Percentiles rank a stretch among this genome's conserved stretches.
Conservation (phyloP, 2,888 invertebrate genomes). For the Smittia sp. region DNA sequence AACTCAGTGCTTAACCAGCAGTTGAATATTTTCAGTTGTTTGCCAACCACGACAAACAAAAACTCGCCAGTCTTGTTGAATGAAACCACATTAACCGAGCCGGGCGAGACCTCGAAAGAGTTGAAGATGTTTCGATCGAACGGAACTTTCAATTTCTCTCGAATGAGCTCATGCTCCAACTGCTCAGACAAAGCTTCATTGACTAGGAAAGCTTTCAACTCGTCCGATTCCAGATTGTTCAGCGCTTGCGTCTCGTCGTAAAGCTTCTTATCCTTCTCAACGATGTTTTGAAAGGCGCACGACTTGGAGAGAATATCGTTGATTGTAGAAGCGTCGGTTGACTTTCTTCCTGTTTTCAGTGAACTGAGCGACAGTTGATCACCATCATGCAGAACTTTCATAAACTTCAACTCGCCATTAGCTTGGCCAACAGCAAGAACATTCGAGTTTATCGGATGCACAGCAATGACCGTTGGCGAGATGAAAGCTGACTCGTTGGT, state of each 20-base stretch:
- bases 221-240: constrained; percentile 41
- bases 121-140: constrained; percentile 32
- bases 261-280: constrained; percentile 49
- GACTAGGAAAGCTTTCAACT: constrained; percentile 33
- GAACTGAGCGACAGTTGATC: neutral
- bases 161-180: neutral
- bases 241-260: constrained; percentile 43
- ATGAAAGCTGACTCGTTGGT: constrained; percentile 44
- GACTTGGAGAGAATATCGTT: constrained; percentile 48
- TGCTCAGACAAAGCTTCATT: constrained; percentile 18
- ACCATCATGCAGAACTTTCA: constrained; percentile 44
- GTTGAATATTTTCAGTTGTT: constrained; percentile 20
- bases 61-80: constrained; percentile 28
- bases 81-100: constrained; percentile 7
- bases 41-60: constrained; percentile 17
- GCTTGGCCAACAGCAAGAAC: constrained; percentile 51
- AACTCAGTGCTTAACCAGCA: constrained; percentile 13
- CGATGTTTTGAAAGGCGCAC: constrained; percentile 53
- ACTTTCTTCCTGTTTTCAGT: neutral
- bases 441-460: constrained; percentile 48
- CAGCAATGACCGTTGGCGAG: constrained; percentile 49
- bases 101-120: neutral
- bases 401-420: constrained; percentile 51
- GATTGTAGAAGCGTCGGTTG: constrained; percentile 1
- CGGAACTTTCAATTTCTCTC: constrained; percentile 10